phyloP scores from a whole-genome alignment of 2,888 invertebrate genomes.

The Disparrhopalites patrizii region DNA sequence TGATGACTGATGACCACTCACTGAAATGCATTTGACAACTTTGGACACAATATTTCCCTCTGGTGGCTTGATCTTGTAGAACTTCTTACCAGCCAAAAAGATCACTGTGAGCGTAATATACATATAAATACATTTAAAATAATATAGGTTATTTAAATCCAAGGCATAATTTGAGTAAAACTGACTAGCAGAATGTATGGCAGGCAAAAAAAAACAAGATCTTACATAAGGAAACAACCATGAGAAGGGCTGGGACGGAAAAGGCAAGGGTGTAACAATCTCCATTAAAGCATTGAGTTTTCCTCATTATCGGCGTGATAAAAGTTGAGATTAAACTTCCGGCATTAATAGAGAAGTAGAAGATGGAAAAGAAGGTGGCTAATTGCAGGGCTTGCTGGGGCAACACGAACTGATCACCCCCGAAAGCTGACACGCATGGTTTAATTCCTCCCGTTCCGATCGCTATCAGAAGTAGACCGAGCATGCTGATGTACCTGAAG shows the following conservation, averaged over 20 bases:
- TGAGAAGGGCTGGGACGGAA: conserved; percentile 35
- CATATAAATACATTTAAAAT: background rate
- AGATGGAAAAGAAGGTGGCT: conserved; percentile 86
- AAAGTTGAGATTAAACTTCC: conserved; percentile 62
- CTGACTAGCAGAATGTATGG: background rate
- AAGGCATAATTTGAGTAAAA: background rate
- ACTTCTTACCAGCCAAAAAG: conserved; percentile 65
- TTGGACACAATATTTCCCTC: conserved; percentile 68
- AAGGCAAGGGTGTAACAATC: conserved; percentile 36
- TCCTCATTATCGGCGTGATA: conserved; percentile 67
- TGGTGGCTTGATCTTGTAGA: conserved; percentile 67
- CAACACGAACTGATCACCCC: conserved; percentile 85
- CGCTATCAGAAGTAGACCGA: conserved; percentile 64
- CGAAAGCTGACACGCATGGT: conserved; percentile 91
- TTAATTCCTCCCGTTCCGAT: conserved; percentile 92
- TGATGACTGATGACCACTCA: too few relatives aligned
- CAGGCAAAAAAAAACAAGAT: background rate
- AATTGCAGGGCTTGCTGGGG: conserved; percentile 75
- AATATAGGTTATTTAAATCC: too few relatives aligned
- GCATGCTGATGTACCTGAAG: conserved; percentile 52
- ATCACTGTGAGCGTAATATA: conserved; percentile 58
- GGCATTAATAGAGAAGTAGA: conserved; percentile 86
- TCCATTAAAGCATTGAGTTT: conserved; percentile 49
- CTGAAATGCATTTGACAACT: conserved; percentile 66
- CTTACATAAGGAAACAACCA: conserved; percentile 35